Evolutionary conservation across 2,113 vertebrate species (phyloP).

Genomic region (Callipepla californica): DNA sequence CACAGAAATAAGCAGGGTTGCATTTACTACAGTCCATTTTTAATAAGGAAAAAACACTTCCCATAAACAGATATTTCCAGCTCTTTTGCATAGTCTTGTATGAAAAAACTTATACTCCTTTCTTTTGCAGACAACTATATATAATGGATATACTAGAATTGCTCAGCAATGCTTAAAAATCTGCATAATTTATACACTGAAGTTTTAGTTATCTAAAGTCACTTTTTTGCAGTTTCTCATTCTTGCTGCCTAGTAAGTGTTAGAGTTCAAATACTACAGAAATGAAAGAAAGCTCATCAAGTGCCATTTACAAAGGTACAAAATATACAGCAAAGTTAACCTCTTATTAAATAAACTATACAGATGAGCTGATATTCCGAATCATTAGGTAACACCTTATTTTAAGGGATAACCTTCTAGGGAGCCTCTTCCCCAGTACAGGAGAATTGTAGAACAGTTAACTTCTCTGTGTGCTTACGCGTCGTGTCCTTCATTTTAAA

Average conservation of each 20-base stretch:
- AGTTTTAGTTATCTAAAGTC: constrained; percentile 4
- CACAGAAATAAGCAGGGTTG: constrained; percentile 42
- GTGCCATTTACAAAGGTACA: constrained; percentile 79
- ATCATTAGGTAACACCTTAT: constrained; percentile 62
- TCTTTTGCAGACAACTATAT: constrained; percentile 18
- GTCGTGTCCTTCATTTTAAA: background rate
- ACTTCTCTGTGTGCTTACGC: background rate
- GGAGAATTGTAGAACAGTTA: constrained; percentile 2
- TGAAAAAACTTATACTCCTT: background rate
- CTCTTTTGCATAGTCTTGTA: constrained; percentile 20
- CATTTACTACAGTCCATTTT: constrained; percentile 25
- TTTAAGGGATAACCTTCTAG: constrained; percentile 53
- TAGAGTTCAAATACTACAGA: constrained; percentile 63
- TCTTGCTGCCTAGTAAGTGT: constrained; percentile 30
- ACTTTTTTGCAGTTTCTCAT: constrained; percentile 4
- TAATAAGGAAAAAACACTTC: constrained; percentile 35
- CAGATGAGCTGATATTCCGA: constrained; percentile 37
- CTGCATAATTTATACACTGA: constrained; percentile 29
- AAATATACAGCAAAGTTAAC: constrained; percentile 80
- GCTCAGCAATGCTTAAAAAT: constrained; percentile 1
- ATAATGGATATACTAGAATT: constrained; percentile 36
- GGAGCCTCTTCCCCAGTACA: rapidly evolving
- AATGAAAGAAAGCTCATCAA: constrained; percentile 53
- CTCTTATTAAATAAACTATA: constrained; percentile 77
- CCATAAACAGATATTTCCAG: constrained; percentile 56